Evolutionary conservation across 2,797 vertebrate genomes (phyloP).

Genomic region (Gymnoscopelus microlampas): DNA sequence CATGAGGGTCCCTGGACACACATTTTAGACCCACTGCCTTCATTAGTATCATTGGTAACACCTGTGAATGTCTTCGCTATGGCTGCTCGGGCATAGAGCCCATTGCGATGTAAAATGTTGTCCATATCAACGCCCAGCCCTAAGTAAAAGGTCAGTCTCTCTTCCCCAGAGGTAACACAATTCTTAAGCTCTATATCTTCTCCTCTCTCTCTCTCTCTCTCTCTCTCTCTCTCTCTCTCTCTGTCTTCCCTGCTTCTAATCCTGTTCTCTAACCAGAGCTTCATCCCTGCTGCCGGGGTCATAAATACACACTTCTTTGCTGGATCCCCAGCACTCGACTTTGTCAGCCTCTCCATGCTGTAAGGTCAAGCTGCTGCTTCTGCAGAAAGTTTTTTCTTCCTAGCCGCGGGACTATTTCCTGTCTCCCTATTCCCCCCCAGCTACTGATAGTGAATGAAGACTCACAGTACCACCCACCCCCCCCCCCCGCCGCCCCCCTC

Average conservation of each 20-base stretch:
- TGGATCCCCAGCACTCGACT: constrained; percentile 17
- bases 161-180: constrained; percentile 48
- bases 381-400: constrained; percentile 63
- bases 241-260: too few relatives aligned
- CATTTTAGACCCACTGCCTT: too few relatives aligned
- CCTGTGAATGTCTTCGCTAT: too few relatives aligned
- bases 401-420: constrained; percentile 60
- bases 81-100: too few relatives aligned
- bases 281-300: too few relatives aligned
- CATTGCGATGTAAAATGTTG: too few relatives aligned
- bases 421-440: constrained; percentile 38
- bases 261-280: too few relatives aligned
- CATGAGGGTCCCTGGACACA: too few relatives aligned
- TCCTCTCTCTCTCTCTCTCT: constrained; percentile 19
- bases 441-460: constrained; percentile 36
- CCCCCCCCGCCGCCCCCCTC: too few relatives aligned
- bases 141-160: constrained; percentile 45
- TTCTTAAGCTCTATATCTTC: constrained; percentile 9
- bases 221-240: constrained; percentile 14
- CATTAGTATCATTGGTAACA: too few relatives aligned
- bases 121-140: constrained; percentile 24
- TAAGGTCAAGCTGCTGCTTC: constrained; percentile 61
- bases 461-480: neutral
- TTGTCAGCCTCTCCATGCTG: constrained; percentile 42
- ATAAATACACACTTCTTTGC: too few relatives aligned